phyloP scores from a whole-genome alignment of 2,888 invertebrate species.

The Orthosia gothica region DNA sequence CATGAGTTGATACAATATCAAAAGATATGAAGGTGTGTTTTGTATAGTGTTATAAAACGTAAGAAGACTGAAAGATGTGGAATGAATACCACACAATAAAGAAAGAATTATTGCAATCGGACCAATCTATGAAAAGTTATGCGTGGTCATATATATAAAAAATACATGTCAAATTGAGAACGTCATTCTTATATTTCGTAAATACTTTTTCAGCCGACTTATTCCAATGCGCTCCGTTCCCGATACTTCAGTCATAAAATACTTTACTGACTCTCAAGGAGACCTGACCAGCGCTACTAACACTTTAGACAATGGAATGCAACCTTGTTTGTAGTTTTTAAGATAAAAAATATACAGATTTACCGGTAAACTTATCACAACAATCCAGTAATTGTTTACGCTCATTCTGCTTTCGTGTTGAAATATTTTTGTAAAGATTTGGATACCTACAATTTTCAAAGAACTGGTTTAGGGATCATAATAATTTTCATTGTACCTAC shows the following conservation, averaged over 20 bases:
- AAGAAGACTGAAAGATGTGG: no score
- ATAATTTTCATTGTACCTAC: background rate
- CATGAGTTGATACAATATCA: no score
- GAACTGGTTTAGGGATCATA: background rate
- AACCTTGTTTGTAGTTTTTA: conserved; percentile 26
- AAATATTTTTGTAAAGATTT: conserved; percentile 5
- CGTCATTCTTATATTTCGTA: no score
- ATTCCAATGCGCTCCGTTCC: conserved; percentile 13
- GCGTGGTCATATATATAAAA: no score
- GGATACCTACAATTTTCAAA: background rate
- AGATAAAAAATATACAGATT: background rate
- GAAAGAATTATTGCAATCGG: no score
- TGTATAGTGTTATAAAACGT: no score
- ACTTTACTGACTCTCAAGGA: conserved; percentile 35
- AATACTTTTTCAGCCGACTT: background rate
- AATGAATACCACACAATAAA: no score
- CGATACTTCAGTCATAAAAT: conserved; percentile 59
- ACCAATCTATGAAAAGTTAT: no score
- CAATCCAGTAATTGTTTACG: background rate
- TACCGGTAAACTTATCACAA: background rate
- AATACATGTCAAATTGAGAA: no score
- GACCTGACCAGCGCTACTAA: conserved; percentile 30
- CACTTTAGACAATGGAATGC: conserved; percentile 50
- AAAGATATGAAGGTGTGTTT: no score
- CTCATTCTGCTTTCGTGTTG: conserved; percentile 3